These are phyloP conservation scores for Oikopleura vanhoeffeni DNA, from an alignment of 23 tunicate genomes.

Conservation along the genomic window DNA sequence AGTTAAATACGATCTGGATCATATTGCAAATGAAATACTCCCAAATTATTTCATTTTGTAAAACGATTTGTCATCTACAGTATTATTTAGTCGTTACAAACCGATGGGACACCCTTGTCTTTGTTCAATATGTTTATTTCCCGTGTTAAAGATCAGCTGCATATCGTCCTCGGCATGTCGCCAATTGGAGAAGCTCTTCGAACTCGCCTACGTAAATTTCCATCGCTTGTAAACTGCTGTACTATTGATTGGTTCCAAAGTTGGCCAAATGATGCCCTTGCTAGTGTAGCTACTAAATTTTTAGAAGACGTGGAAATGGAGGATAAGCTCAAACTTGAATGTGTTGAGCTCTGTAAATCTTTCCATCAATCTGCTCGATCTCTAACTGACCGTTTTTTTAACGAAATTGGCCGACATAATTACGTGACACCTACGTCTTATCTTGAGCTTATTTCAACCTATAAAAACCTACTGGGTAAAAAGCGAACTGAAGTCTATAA, in stretches of 20 bases:
- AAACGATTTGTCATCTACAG: too few species aligned
- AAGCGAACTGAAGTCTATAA: constrained; percentile 63
- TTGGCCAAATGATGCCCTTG: constrained; percentile 94
- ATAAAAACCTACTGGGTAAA: constrained; percentile 48
- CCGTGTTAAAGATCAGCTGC: constrained; percentile 76
- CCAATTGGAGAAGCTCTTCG: constrained; percentile 86
- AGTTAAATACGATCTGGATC: too few species aligned
- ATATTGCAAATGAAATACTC: too few species aligned
- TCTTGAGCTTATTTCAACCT: constrained; percentile 69
- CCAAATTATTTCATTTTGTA: too few species aligned
- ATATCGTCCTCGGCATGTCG: constrained; percentile 73
- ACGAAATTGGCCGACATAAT: constrained; percentile 74
- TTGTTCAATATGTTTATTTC: constrained; percentile 60
- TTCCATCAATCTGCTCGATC: constrained; percentile 41
- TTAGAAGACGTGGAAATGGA: constrained; percentile 89
- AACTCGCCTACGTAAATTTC: constrained; percentile 57
- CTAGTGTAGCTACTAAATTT: constrained; percentile 66
- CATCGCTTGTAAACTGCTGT: constrained; percentile 88
- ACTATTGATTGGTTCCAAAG: constrained; percentile 98
- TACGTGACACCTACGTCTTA: constrained; percentile 97
- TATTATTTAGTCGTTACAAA: too few species aligned
- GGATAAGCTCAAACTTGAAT: constrained; percentile 40
- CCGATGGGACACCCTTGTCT: constrained; percentile 80
- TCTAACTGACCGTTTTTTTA: constrained; percentile 21
- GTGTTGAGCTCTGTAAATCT: constrained; percentile 64